phyloP scores from a whole-genome alignment of 1,140 invertebrate species.

The Adoxophyes honmai region DNA sequence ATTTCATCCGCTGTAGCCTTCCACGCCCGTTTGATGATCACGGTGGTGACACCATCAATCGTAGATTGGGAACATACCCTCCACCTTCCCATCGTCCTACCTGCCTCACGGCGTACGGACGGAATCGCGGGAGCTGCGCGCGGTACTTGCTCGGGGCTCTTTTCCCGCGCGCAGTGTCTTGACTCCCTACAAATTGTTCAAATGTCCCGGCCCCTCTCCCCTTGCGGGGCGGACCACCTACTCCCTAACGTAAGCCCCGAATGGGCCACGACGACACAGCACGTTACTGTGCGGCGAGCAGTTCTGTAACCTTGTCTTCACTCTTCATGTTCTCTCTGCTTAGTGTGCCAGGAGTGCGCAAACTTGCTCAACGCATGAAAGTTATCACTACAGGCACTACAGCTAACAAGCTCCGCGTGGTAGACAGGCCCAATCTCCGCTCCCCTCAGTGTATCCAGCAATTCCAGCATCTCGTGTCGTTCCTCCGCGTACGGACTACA shows the following conservation, averaged over 20 bases:
- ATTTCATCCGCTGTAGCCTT: too few relatives aligned
- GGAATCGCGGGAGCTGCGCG: neutral
- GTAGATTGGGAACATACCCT: neutral
- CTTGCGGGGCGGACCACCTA: neutral
- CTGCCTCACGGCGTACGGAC: slow-evolving; percentile 1
- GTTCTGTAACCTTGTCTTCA: neutral
- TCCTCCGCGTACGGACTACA: slow-evolving; percentile 16
- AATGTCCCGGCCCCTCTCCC: neutral
- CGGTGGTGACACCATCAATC: neutral
- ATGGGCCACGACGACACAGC: neutral
- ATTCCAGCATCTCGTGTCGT: neutral
- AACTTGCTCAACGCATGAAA: neutral
- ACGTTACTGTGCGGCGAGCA: neutral
- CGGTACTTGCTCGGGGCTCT: neutral
- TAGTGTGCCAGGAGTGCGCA: slow-evolving; percentile 3
- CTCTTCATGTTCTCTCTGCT: neutral
- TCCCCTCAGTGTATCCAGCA: slow-evolving; percentile 2
- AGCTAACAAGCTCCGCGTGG: neutral
- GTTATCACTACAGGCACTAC: neutral
- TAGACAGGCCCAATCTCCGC: neutral
- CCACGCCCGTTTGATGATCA: neutral
- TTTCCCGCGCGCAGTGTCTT: neutral
- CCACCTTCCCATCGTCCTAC: slow-evolving; percentile 6
- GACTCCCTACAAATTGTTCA: neutral
- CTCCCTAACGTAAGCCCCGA: neutral